Evolutionary conservation across 2,113 vertebrate genomes (phyloP).

Genomic region (Xerus inauris): DNA sequence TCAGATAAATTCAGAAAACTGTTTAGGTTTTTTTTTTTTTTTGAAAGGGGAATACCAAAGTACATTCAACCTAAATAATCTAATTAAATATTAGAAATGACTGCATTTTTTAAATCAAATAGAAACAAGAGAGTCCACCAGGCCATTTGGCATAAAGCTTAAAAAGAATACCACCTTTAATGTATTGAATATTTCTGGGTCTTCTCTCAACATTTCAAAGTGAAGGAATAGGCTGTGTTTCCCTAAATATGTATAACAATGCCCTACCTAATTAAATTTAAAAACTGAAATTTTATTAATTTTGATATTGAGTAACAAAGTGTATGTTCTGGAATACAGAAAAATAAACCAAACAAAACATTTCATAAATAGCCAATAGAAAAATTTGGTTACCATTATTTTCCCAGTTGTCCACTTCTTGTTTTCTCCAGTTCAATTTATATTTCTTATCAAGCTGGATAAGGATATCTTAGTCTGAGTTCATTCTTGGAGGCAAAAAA

Average conservation of each 20-base stretch:
- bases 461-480: not conserved
- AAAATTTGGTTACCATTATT: not conserved
- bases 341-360: not conserved
- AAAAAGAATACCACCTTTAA: not conserved
- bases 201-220: not conserved
- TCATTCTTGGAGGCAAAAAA: not conserved
- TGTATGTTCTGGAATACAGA: not conserved
- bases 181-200: not conserved
- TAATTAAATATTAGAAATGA: not conserved
- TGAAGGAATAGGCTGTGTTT: not conserved
- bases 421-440: not conserved
- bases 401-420: not conserved
- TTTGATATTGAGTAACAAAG: not conserved
- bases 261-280: not conserved
- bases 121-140: not conserved
- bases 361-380: not conserved
- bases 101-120: not conserved
- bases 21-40: too few species aligned
- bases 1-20: not conserved
- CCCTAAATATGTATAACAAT: not conserved
- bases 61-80: not conserved
- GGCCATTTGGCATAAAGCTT: not conserved
- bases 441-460: not conserved
- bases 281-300: slow-evolving; percentile 6
- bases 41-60: not conserved